Evolutionary conservation across 2,888 invertebrate genomes (phyloP).

Genomic region (Tigriopus californicus): DNA sequence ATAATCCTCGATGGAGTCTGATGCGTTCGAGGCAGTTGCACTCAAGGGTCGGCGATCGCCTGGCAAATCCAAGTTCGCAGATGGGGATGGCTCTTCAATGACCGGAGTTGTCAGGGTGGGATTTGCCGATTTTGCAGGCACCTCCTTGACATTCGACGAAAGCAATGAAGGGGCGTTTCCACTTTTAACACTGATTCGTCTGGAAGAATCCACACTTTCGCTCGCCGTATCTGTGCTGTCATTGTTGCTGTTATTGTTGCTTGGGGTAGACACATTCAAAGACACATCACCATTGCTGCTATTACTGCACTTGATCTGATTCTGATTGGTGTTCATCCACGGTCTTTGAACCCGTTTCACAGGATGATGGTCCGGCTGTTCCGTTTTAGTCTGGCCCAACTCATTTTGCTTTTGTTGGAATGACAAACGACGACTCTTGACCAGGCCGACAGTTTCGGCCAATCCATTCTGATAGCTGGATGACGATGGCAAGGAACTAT

Average conservation of each 20-base stretch:
- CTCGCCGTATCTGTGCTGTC: background rate
- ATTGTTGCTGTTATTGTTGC: too few relatives aligned
- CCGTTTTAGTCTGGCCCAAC: too few relatives aligned
- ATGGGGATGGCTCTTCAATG: background rate
- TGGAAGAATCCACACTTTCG: background rate
- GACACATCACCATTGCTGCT: too few relatives aligned
- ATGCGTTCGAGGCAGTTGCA: background rate
- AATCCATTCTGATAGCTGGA: too few relatives aligned
- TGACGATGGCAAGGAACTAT: too few relatives aligned
- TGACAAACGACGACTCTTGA: background rate
- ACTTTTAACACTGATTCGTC: slow-evolving; percentile 4
- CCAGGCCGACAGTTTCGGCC: background rate
- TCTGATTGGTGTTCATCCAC: too few relatives aligned
- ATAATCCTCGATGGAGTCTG: slow-evolving; percentile 9
- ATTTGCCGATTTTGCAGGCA: background rate
- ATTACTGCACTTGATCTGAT: too few relatives aligned
- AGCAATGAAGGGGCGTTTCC: background rate
- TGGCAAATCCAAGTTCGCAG: background rate
- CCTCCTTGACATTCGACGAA: background rate
- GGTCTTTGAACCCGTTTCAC: too few relatives aligned
- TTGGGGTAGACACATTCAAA: too few relatives aligned
- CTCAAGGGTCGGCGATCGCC: slow-evolving; percentile 1
- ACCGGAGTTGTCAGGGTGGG: background rate
- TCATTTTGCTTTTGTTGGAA: background rate
- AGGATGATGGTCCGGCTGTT: too few relatives aligned